Conservation (phyloP, 1,140 invertebrate genomes). For the Drosophila kurseongensis region DNA sequence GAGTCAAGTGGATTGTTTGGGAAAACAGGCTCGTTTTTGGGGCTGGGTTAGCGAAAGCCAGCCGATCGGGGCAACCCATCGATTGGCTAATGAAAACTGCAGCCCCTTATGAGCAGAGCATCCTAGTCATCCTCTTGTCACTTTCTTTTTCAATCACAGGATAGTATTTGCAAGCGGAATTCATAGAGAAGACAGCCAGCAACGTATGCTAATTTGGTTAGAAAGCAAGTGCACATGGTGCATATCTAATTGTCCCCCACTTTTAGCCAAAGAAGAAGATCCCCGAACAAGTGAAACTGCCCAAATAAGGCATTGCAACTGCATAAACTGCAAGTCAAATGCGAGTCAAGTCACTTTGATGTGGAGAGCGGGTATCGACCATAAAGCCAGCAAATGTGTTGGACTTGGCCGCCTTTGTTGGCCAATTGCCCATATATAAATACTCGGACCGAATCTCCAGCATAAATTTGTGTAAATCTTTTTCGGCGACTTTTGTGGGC, state of each 20-base stretch:
- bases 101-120: slow-evolving; percentile 2
- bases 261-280: slow-evolving; percentile 39
- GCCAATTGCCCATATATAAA: slow-evolving; percentile 77
- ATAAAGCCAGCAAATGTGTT: slow-evolving; percentile 75
- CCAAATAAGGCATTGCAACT: slow-evolving; percentile 69
- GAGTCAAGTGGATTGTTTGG: slow-evolving; percentile 36
- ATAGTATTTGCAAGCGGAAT: slow-evolving; percentile 22
- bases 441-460: slow-evolving; percentile 42
- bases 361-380: slow-evolving; percentile 30
- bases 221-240: slow-evolving; percentile 54
- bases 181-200: slow-evolving; percentile 12
- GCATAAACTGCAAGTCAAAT: slow-evolving; percentile 62
- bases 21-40: background rate
- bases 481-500: slow-evolving; percentile 49
- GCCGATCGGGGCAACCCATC: slow-evolving; percentile 32
- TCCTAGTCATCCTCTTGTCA: slow-evolving; percentile 29
- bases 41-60: slow-evolving; percentile 48
- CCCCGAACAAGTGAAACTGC: slow-evolving; percentile 73
- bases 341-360: slow-evolving; percentile 66
- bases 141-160: slow-evolving; percentile 43
- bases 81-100: slow-evolving; percentile 4
- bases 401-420: slow-evolving; percentile 67
- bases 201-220: slow-evolving; percentile 51
- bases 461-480: slow-evolving; percentile 75
- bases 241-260: slow-evolving; percentile 50